Evolutionary conservation across 1,140 invertebrate genomes (phyloP), one percentile per base, ranked within the genome.

Genomic region (Latrodectus geometricus): DNA sequence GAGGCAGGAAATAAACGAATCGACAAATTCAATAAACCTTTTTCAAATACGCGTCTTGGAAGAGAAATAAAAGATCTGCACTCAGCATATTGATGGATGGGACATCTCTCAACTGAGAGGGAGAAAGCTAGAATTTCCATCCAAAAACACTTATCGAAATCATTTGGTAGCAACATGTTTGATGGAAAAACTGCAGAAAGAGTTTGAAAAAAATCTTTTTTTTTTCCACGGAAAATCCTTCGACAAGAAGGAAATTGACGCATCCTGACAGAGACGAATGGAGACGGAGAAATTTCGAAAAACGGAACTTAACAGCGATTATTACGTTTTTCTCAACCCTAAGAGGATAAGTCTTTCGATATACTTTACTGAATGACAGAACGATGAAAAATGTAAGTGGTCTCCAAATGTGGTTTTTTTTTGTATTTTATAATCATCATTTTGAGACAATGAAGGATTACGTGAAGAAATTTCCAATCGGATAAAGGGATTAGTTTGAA

Each of bases 131-230:
- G 20, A 76, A 61, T 76, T 76, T 76, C 54, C 50, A 76, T 76
- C 74, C 23, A 76, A 52, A 61, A 76, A 52, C 74, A 61, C 74
- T 61, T 76, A 21, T 56, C n/a, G 50, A 76, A 76, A 56, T 76
- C 74, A 50, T 56, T 35, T 75, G 49, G 9, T 17, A 11, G 54
- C 11, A 76, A 35, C 50, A 12, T 12, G 11, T 61, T 61, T 61
- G 54, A 61, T 61, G 54, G 54, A 61, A 61, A 61, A 61, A 17
- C 11, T 17, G 54, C 17, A 61, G 54, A 17, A 61, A 61, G 54
- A 61, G 54, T 4, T 2, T 11, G 2, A 8, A 8, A 61, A 61
- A 11, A 17, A 14, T 4, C 8, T 2, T 61, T 14, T 61, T 11
- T 14, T 17, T 54, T 21, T 20, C 15, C n/a, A 8, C n/a, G 9